Percentiles rank a stretch among this genome's conserved stretches.
phyloP scores from a whole-genome alignment of 2,797 vertebrate genomes.

The Sardinella longiceps region DNA sequence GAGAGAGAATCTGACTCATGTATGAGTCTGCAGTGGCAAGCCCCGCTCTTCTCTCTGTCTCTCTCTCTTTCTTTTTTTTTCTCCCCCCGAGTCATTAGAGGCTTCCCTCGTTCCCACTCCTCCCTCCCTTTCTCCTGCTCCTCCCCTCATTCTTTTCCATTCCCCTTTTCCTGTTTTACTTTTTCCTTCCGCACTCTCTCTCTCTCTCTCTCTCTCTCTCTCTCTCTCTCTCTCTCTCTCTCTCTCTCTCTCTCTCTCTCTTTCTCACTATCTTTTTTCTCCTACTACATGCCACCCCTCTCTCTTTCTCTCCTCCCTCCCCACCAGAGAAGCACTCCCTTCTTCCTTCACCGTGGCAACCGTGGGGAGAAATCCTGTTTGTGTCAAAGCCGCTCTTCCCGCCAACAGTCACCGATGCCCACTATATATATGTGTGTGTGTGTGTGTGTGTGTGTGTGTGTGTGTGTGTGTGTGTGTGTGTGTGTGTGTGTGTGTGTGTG shows the following conservation, averaged over 20 bases:
- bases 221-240: constrained; percentile 51
- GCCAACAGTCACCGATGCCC: constrained; percentile 44
- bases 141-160: background rate
- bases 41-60: background rate
- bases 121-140: background rate
- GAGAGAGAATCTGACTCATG: constrained; percentile 11
- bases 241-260: background rate
- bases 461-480: background rate
- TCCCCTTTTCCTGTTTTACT: constrained; percentile 32
- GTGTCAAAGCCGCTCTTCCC: constrained; percentile 56
- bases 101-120: background rate
- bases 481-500: background rate
- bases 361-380: constrained; percentile 63
- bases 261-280: background rate
- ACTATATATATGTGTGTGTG: constrained; percentile 43
- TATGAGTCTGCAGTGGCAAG: background rate
- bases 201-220: background rate
- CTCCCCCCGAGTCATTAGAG: too few relatives aligned
- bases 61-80: background rate
- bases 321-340: background rate
- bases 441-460: constrained; percentile 37
- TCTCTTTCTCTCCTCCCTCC: constrained; percentile 12
- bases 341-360: constrained; percentile 61
- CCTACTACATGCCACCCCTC: background rate
- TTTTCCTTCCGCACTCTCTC: too few relatives aligned